phyloP scores from a whole-genome alignment of 2,797 vertebrate species.

The Heliangelus exortis region DNA sequence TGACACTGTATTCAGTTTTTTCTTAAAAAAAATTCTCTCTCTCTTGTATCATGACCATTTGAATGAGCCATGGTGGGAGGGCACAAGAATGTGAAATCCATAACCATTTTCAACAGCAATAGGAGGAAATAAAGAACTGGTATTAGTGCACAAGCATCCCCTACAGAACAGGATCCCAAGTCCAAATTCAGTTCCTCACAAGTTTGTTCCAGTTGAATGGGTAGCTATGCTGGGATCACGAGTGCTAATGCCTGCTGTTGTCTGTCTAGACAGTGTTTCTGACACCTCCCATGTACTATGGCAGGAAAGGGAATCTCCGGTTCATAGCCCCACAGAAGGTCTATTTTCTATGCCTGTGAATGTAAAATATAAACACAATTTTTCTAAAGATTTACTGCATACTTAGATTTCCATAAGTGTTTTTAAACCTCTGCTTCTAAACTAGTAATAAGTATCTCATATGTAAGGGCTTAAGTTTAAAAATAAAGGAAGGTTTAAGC shows the following conservation, averaged over 20 bases:
- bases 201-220: conserved; percentile 27
- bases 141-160: not conserved
- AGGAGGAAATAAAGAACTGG: not conserved
- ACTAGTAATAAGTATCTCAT: not conserved
- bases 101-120: not conserved
- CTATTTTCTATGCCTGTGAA: not conserved
- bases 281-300: not conserved
- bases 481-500: not conserved
- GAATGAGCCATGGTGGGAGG: not conserved
- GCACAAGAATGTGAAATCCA: not conserved
- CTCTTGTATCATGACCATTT: not conserved
- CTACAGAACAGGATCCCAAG: not conserved
- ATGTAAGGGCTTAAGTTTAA: not conserved
- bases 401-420: not conserved
- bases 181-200: conserved; percentile 24
- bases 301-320: not conserved
- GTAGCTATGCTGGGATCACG: conserved; percentile 16
- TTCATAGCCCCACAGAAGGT: not conserved
- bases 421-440: not conserved
- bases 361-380: not conserved
- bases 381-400: not conserved
- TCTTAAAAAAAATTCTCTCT: not conserved
- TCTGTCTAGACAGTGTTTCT: not conserved
- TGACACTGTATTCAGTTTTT: not conserved
- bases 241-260: conserved; percentile 7